phyloP scores from a whole-genome alignment of 1,140 invertebrate genomes.

The Dendrolimus punctatus region DNA sequence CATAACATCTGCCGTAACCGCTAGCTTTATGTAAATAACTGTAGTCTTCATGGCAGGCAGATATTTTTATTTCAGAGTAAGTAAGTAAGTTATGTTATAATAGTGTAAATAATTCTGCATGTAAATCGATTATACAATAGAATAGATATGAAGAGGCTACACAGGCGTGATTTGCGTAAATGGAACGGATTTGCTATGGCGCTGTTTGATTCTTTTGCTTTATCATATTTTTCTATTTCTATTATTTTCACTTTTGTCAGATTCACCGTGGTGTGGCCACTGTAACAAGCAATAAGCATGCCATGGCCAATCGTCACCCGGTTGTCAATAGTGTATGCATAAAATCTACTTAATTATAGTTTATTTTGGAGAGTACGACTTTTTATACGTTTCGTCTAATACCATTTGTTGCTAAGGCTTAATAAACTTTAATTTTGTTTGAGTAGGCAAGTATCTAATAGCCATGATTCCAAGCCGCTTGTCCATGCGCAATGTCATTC shows the following conservation, averaged over 20 bases:
- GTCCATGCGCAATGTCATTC: too few species aligned
- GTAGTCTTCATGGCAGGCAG: too few species aligned
- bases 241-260: constrained; percentile 22
- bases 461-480: too few species aligned
- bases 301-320: constrained; percentile 11
- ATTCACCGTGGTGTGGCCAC: constrained; percentile 6
- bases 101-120: constrained; percentile 1
- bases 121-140: constrained; percentile 6
- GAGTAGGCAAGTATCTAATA: too few species aligned
- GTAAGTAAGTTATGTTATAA: not conserved
- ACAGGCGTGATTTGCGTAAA: constrained; percentile 18
- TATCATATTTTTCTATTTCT: too few species aligned
- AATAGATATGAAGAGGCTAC: constrained; percentile 4
- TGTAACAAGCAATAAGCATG: constrained; percentile 6
- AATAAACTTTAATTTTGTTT: too few species aligned
- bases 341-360: too few species aligned
- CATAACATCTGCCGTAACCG: too few species aligned
- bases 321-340: constrained; percentile 4
- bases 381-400: too few species aligned
- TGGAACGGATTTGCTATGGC: constrained; percentile 27
- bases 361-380: too few species aligned
- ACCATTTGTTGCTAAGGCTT: too few species aligned
- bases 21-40: too few species aligned
- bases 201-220: constrained; percentile 20
- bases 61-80: not conserved